Evolutionary conservation across 30 jellyfish, hydroid and myxozoan species (phyloP), one percentile per base, ranked within the genome.

Genomic region (Mastigias papua): DNA sequence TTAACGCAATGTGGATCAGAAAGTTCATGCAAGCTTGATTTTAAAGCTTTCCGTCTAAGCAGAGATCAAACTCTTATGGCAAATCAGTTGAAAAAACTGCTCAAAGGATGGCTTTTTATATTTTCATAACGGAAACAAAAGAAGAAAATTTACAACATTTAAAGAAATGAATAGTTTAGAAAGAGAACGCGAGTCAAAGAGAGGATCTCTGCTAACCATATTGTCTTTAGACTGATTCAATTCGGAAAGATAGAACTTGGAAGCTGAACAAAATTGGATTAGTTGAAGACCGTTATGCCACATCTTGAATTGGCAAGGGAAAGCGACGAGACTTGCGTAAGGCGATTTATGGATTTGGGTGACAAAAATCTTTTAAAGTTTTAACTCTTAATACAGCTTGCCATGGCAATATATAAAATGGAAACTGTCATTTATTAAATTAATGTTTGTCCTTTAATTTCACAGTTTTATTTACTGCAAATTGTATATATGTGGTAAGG

Each of bases 261-360:
- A 54, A 84, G 87, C 81, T 73, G 33, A 71, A 32, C 33, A 37
- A 71, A 84, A 84, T 84, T 84, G 88, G 93, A 84, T 84, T 84
- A 84, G 29, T 35, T 69, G 34, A n/a, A 69, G 28, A 84, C 88
- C 93, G 93, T 84, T 84, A 84, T 73, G 65, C 74, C 31, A 23
- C 81, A 73, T 54, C 75, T 69, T 51, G 82, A 84, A 84, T 84
- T 60, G 83, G 78, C 63, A 23, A 27, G 88, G 70, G 62, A 72
- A 42, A 32, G 73, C 33, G 88, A 57, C 88, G 88, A 81, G 93
- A 84, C 93, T 23, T 23, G 25, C 17, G 4, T 84, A 84, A 84
- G 93, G 32, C 88, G 93, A 84, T 84, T 84, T 84, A 61, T 63
- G 88, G 94, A 80, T 85, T 85, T 85, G 76, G 83, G 48, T 27